phyloP scores from a whole-genome alignment of 2,888 invertebrate genomes.

The Drosophila putrida region DNA sequence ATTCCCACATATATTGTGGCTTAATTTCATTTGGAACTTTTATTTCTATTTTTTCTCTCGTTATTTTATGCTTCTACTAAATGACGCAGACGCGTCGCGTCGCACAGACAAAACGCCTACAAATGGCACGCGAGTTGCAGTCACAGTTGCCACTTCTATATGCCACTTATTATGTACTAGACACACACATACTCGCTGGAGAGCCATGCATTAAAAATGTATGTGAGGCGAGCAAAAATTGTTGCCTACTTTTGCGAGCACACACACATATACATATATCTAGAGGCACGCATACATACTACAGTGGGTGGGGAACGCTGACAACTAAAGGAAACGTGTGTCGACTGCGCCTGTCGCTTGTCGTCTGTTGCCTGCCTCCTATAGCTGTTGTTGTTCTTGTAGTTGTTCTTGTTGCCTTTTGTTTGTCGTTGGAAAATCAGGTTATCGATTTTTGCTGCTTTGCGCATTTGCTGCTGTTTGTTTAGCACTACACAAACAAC shows the following conservation, averaged over 20 bases:
- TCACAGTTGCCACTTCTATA: constrained; percentile 56
- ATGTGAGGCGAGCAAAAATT: constrained; percentile 40
- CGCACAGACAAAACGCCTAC: constrained; percentile 46
- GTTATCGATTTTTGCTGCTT: constrained; percentile 70
- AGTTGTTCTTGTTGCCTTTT: constrained; percentile 52
- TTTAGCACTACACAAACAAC: constrained; percentile 35
- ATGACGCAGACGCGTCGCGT: constrained; percentile 23
- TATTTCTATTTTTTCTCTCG: constrained; percentile 10
- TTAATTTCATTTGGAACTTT: constrained; percentile 52
- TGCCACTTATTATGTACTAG: constrained; percentile 55
- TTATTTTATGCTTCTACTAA: constrained; percentile 23
- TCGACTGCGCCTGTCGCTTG: constrained; percentile 45
- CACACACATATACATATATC: not conserved
- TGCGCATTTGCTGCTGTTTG: constrained; percentile 62
- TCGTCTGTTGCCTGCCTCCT: constrained; percentile 11
- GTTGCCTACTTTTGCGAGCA: constrained; percentile 54
- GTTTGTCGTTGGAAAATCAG: constrained; percentile 74
- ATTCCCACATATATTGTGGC: constrained; percentile 1
- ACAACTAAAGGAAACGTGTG: constrained; percentile 52
- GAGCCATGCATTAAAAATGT: constrained; percentile 55
- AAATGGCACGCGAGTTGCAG: constrained; percentile 54
- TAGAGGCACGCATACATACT: constrained; percentile 1
- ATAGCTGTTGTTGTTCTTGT: constrained; percentile 16
- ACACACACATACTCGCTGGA: constrained; percentile 30
- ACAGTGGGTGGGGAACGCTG: constrained; percentile 37